Base-by-base conservation (phyloP, 2,888 invertebrate genomes). In the Dryomyza anilis region DNA sequence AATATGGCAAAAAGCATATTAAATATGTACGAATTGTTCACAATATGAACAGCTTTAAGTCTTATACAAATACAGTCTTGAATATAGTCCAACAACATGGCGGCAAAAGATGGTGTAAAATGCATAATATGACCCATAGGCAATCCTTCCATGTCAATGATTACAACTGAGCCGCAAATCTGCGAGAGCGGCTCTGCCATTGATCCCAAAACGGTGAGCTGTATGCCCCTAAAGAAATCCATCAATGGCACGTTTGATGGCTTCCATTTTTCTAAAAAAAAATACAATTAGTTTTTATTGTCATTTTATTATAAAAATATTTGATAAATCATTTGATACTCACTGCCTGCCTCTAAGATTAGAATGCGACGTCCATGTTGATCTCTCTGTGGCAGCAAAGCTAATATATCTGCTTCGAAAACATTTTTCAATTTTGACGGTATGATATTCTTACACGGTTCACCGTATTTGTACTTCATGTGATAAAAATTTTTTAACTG, bases 11-110 rank as follows among this genome's bases (percentile, higher is more conserved):
- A 95, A 3, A 93, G 85, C 87, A 94, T 90, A 77, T 93, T 94
- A 84, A 96, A 95, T 67, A 95, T 86, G 70, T 87, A 89, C 0
- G 95, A 92, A 78, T 96, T 95, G 79, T 94, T 94, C n/a, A 96
- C 86, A 57, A 95, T 86, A 78, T 96, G 95, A 3, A 96, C 89
- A 0, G 89, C 93, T 82, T 94, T 95, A 50, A 96, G 83, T 57
- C 96, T 88, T 67, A 90, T 86, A 0, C 95, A 93, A 30, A 93
- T 89, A 75, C 93, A 91, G 76, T 93, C 94, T 76, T 90, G 90
- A 46, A 91, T 86, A 86, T 91, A 92, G 30, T 92, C 91, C 7
- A 90, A 83, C 21, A 90, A 82, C 83, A 89, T 86, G 74, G 89
- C 88, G 1, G 92, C 92, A 76, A 90, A 89, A n/a, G 86, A 86